These are phyloP conservation scores for Psococerastis gibbosa DNA, from an alignment of 2,888 invertebrate genomes.

Conservation along the genomic window DNA sequence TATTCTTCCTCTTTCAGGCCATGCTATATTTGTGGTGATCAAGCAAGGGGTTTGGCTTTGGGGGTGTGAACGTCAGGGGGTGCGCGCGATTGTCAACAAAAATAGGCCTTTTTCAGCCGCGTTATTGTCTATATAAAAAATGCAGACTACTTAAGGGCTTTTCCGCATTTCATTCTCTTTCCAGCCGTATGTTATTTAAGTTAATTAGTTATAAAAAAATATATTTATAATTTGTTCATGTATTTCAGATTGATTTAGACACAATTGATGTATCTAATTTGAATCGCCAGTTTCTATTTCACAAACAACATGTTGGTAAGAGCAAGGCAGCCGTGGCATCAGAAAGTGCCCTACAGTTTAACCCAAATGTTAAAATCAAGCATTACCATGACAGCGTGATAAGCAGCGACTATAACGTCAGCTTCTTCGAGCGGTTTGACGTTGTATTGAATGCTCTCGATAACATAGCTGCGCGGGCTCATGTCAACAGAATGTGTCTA, in stretches of 20 bases:
- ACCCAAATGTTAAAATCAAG: conserved; percentile 70
- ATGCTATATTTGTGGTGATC: too few species aligned
- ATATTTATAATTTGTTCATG: too few species aligned
- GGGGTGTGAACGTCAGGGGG: too few species aligned
- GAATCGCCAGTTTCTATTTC: conserved; percentile 97
- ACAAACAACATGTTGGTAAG: conserved; percentile 93
- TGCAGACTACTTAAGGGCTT: too few species aligned
- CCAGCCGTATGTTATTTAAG: too few species aligned
- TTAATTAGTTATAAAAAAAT: too few species aligned
- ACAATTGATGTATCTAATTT: conserved; percentile 98
- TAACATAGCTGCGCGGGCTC: conserved; percentile 88
- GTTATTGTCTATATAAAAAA: too few species aligned
- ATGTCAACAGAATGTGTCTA: conserved; percentile 97
- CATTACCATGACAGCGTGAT: conserved; percentile 89
- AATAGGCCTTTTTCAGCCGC: too few species aligned
- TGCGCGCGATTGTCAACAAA: too few species aligned
- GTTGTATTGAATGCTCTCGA: conserved; percentile 94
- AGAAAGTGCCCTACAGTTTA: conserved; percentile 73
- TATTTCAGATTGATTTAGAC: conserved; percentile 89
- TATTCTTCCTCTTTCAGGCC: too few species aligned
- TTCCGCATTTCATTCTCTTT: too few species aligned
- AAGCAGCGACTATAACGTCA: conserved; percentile 70
- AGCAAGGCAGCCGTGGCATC: conserved; percentile 86
- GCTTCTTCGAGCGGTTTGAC: conserved; percentile 78
- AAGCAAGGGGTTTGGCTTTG: too few species aligned